A percentile compares a stretch with the other conserved stretches of the same genome.
Conservation (phyloP, 2,888 invertebrate species). For the Atrina japonica region DNA sequence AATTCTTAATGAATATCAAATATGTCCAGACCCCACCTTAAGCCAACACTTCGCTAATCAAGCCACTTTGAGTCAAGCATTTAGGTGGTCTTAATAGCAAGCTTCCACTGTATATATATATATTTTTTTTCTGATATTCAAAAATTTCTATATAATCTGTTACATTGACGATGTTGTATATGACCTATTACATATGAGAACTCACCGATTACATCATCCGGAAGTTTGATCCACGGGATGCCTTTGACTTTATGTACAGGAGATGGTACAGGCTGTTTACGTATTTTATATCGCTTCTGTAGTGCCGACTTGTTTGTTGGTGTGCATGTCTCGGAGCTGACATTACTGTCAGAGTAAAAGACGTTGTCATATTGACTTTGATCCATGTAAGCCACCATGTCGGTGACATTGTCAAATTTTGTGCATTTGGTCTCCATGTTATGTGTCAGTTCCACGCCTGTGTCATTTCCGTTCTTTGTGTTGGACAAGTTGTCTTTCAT, state of each 20-base stretch:
- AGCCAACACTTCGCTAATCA: too few species aligned
- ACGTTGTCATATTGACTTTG: constrained; percentile 39
- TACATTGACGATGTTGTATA: too few species aligned
- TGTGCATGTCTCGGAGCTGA: constrained; percentile 11
- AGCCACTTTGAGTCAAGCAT: too few species aligned
- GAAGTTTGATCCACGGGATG: constrained; percentile 65
- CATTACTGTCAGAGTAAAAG: constrained; percentile 18
- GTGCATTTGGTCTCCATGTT: constrained; percentile 20
- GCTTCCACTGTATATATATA: too few species aligned
- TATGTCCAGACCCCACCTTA: too few species aligned
- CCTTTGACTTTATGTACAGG: constrained; percentile 56
- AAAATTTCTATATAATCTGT: too few species aligned
- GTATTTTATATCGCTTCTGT: constrained; percentile 38
- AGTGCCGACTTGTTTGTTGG: constrained; percentile 43
- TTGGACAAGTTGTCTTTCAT: constrained; percentile 6
- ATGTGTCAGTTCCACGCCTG: constrained; percentile 41
- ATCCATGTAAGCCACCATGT: constrained; percentile 37
- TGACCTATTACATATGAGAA: too few species aligned
- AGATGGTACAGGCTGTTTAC: constrained; percentile 46
- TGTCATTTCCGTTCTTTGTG: constrained; percentile 36
- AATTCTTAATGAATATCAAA: too few species aligned
- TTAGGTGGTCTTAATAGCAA: too few species aligned
- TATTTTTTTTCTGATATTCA: too few species aligned
- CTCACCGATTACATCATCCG: constrained; percentile 61
- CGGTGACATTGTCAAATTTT: constrained; percentile 23